Conservation (phyloP, 2,888 invertebrate species). For the Drosophila cracens region DNA sequence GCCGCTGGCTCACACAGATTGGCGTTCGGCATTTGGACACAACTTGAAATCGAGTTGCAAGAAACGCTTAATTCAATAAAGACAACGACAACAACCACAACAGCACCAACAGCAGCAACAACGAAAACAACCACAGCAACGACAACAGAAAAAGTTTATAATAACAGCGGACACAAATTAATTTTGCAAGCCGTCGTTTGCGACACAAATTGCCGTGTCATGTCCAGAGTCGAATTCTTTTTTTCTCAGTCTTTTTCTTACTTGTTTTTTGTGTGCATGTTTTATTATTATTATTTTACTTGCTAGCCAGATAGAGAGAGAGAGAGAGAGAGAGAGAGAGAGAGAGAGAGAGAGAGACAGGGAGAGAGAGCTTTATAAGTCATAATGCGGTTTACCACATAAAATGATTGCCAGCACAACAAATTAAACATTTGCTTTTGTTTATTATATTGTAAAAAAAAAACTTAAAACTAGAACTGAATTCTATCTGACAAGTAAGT, state of each 20-base stretch:
- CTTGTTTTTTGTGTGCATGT: slow-evolving; percentile 18
- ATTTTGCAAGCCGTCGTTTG: slow-evolving; percentile 74
- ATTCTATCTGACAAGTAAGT: background rate
- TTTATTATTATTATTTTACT: slow-evolving; percentile 45
- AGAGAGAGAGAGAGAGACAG: slow-evolving; percentile 9
- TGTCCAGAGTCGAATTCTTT: slow-evolving; percentile 71
- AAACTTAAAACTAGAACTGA: background rate
- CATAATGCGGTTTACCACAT: slow-evolving; percentile 27
- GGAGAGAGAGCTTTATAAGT: slow-evolving; percentile 32
- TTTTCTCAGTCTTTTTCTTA: slow-evolving; percentile 7
- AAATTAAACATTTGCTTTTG: slow-evolving; percentile 1
- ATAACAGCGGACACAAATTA: slow-evolving; percentile 78
- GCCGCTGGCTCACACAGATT: slow-evolving; percentile 53
- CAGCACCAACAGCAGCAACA: slow-evolving; percentile 26
- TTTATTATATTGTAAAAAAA: background rate
- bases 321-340: background rate
- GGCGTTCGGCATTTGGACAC: slow-evolving; percentile 63
- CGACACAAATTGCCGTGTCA: slow-evolving; percentile 79
- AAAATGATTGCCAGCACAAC: slow-evolving; percentile 5
- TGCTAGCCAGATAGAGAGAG: slow-evolving; percentile 20
- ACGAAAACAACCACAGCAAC: slow-evolving; percentile 28
- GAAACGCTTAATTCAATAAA: slow-evolving; percentile 71
- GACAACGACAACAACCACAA: slow-evolving; percentile 47
- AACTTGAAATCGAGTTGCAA: slow-evolving; percentile 70
- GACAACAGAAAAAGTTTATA: slow-evolving; percentile 58